These are phyloP conservation scores for Sarcophaga peregrina DNA, from an alignment of 1,140 invertebrate genomes.

Conservation along the genomic window DNA sequence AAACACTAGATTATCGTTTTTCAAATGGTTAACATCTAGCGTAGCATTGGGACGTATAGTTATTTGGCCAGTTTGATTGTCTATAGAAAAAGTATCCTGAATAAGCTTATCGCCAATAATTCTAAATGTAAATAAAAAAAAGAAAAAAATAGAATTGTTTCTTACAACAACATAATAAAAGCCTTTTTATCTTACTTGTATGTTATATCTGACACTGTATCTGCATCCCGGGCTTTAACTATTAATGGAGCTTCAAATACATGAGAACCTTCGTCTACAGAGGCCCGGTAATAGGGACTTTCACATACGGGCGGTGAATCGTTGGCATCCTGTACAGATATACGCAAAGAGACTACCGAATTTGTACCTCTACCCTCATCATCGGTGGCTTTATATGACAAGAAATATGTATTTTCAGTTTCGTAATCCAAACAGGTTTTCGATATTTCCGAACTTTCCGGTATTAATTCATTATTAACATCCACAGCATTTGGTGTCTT, in stretches of 20 bases:
- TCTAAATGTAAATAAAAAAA: constrained; percentile 43
- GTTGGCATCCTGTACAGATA: constrained; percentile 84
- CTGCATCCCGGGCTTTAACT: constrained; percentile 81
- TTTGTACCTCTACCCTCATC: constrained; percentile 82
- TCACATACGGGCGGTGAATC: constrained; percentile 86
- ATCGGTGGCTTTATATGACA: constrained; percentile 90
- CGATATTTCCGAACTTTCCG: constrained; percentile 31
- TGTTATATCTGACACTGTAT: constrained; percentile 82
- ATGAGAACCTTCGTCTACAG: constrained; percentile 84
- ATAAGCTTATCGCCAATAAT: constrained; percentile 61
- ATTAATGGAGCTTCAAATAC: constrained; percentile 83
- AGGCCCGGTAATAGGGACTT: constrained; percentile 78
- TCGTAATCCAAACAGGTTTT: constrained; percentile 86
- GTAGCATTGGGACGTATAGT: constrained; percentile 60
- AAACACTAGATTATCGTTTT: constrained; percentile 61
- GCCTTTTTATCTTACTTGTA: constrained; percentile 68
- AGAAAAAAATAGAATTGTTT: constrained; percentile 24
- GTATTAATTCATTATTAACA: constrained; percentile 43
- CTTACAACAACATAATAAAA: constrained; percentile 4
- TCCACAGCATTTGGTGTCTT: constrained; percentile 29
- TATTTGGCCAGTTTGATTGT: constrained; percentile 61
- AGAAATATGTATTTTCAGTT: constrained; percentile 81
- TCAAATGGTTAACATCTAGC: constrained; percentile 63
- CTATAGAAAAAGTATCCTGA: constrained; percentile 59
- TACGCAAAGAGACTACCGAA: constrained; percentile 80